Evolutionary conservation across 2,113 vertebrate genomes (phyloP).

Genomic region (Bos javanicus): DNA sequence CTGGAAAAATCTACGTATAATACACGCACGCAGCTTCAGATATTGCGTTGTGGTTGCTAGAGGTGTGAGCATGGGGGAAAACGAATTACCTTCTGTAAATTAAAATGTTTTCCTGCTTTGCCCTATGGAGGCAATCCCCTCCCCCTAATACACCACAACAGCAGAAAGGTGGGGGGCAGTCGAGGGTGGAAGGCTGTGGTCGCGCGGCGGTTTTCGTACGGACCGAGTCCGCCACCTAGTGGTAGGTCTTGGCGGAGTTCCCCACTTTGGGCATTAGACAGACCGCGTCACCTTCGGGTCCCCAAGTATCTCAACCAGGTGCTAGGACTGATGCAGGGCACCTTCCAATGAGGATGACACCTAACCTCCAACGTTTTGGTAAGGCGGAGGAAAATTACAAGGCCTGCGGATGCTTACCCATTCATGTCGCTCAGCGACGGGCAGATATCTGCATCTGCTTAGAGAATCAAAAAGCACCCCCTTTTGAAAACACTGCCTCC

Average conservation of each 20-base stretch:
- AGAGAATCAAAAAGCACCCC: not conserved
- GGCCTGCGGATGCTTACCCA: not conserved
- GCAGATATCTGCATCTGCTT: not conserved
- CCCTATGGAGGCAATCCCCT: conserved; percentile 51
- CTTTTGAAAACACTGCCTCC: not conserved
- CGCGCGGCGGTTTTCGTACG: not conserved
- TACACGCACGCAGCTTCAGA: not conserved
- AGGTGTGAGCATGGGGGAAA: conserved; percentile 70
- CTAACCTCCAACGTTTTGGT: not conserved
- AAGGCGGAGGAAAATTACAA: not conserved
- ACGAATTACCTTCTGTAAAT: conserved; percentile 73
- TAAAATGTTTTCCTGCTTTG: conserved; percentile 77
- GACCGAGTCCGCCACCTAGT: conserved; percentile 55
- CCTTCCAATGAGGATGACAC: conserved; percentile 25
- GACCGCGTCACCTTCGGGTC: not conserved
- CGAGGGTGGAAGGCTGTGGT: conserved; percentile 58
- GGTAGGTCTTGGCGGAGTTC: not conserved
- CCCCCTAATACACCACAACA: not conserved
- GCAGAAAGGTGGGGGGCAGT: not conserved
- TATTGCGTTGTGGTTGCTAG: conserved; percentile 60
- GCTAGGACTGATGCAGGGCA: not conserved
- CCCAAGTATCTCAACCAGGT: not conserved
- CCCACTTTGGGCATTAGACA: not conserved
- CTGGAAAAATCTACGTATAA: not conserved
- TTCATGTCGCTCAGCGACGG: not conserved